These are phyloP conservation scores for Galaxea fascicularis DNA, from an alignment of 92 coral and sea anemone genomes.

Conservation along the genomic window DNA sequence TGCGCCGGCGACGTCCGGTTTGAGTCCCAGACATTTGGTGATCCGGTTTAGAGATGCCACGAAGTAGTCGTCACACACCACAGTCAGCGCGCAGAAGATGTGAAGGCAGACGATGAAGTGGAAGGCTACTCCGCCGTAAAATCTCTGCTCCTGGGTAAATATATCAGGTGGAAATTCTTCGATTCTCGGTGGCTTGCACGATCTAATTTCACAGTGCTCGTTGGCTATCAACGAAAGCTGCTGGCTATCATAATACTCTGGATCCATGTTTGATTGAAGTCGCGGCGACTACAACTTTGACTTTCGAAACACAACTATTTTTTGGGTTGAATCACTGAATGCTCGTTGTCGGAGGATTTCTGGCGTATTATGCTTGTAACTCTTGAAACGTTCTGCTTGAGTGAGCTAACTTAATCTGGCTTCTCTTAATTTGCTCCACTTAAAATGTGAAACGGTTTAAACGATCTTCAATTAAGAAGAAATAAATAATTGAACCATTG, in stretches of 20 bases:
- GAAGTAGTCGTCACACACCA: conserved; percentile 96
- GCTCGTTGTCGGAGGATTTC: neutral
- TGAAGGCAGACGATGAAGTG: conserved; percentile 87
- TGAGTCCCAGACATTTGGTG: conserved; percentile 83
- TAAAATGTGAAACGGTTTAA: neutral
- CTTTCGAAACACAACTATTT: no score
- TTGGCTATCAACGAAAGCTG: conserved; percentile 35
- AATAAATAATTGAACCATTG: neutral
- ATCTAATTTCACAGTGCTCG: conserved; percentile 46
- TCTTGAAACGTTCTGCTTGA: conserved; percentile 12
- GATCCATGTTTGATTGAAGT: conserved; percentile 34
- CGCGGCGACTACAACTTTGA: neutral
- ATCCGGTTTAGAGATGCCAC: conserved; percentile 94
- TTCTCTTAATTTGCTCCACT: neutral
- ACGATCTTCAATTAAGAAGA: neutral
- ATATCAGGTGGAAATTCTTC: conserved; percentile 89
- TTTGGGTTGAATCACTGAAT: neutral
- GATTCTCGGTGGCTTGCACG: conserved; percentile 82
- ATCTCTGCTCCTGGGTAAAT: conserved; percentile 85
- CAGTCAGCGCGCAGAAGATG: conserved; percentile 92
- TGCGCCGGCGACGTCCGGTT: conserved; percentile 99
- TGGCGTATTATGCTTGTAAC: neutral
- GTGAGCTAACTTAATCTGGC: neutral
- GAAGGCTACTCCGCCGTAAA: conserved; percentile 85
- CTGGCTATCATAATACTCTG: conserved; percentile 1